Base-by-base conservation (phyloP, 2,888 invertebrate species). In the Orthosia gracilis region DNA sequence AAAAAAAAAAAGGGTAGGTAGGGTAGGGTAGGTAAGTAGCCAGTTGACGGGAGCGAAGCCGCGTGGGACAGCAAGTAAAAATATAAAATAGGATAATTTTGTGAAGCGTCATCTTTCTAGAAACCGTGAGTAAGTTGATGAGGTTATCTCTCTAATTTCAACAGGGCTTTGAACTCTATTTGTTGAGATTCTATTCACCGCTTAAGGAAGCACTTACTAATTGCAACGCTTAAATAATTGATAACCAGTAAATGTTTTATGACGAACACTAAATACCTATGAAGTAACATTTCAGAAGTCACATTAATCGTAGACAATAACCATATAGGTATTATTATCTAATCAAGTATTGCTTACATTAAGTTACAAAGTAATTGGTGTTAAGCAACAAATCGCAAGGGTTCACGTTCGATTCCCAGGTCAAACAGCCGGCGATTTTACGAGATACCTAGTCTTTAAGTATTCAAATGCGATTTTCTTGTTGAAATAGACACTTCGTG, bases 361-460 rank as follows among this genome's bases (percentile, higher is more conserved):
- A 83, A 80, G 83, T 69, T 69, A 71, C 80, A 83, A 74, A 78
- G 71, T 85, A 80, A 82, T 82, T 71, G 64, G 73, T 55, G 61
- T 80, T 80, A 68, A 73, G 86, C 78, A 80, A 84, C 84, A 78
- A 80, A 84, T 85, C 85, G 86, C 89, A 80, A 83, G 85, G 90
- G 86, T 84, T 84, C 75, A 74, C 74, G 82, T 89, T 89, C 86
- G 87, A 87, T 87, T 81, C 88, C 80, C 78, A 80, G 85, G 85
- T 85, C 85, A 85, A 74, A 68, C 64, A 31, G 69, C 21, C 68
- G 15, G 45, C 17, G 62, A 61, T 76, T 82, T 73, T 70, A 82
- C 69, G 63, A 84, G 73, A 63, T 47, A 77, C 52, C 45, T 57
- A 62, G 57, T 79, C 61, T 72, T 84, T 84, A 67, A 17, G 40